phyloP scores from a whole-genome alignment of 2,797 vertebrate genomes.

The Orientallactaga sibirica region DNA sequence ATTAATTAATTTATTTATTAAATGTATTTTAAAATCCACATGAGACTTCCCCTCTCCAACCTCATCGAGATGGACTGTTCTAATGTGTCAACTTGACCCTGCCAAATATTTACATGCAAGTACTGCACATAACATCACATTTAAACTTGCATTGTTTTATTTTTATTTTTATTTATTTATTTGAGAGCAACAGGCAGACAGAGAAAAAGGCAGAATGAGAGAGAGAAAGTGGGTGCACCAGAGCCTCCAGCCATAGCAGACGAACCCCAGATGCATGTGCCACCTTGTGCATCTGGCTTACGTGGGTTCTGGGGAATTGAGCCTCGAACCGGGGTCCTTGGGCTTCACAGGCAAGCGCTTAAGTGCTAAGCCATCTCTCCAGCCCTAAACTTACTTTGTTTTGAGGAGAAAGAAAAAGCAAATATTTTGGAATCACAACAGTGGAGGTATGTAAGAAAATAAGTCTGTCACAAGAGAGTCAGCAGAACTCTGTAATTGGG shows the following conservation, averaged over 20 bases:
- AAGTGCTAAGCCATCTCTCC: too few species aligned
- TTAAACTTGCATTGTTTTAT: slow-evolving; percentile 1
- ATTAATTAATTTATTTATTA: background rate
- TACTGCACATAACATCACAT: background rate
- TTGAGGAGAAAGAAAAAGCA: background rate
- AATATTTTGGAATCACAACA: background rate
- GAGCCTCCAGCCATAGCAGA: too few species aligned
- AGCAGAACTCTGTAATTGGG: slow-evolving; percentile 63
- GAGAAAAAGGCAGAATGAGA: too few species aligned
- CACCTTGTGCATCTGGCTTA: too few species aligned
- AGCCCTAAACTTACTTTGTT: background rate
- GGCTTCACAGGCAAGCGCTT: too few species aligned
- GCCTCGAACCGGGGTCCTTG: too few species aligned
- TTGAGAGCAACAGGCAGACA: too few species aligned
- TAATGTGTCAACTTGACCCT: background rate
- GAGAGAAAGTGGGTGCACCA: too few species aligned
- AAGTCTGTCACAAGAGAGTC: slow-evolving; percentile 18
- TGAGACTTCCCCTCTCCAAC: background rate
- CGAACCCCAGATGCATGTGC: too few species aligned
- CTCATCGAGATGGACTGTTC: background rate
- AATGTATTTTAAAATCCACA: background rate
- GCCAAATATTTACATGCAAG: background rate
- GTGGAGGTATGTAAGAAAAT: background rate
- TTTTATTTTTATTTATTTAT: background rate
- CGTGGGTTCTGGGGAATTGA: too few species aligned